Conservation (phyloP, 2,113 vertebrate species). For the Vulpes vulpes region DNA sequence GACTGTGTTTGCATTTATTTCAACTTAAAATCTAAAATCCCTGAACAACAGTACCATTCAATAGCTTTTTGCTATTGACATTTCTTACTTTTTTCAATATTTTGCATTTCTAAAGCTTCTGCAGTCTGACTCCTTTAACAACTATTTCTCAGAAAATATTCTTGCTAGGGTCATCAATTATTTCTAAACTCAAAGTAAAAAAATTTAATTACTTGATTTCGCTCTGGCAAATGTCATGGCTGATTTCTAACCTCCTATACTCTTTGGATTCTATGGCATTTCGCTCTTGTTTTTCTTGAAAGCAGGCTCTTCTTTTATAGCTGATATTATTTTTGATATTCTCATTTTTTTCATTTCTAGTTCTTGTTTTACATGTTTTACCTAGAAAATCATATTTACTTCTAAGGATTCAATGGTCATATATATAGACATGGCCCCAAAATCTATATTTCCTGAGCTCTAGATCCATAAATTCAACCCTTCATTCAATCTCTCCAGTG, state of each 20-base stretch:
- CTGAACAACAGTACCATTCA: not conserved
- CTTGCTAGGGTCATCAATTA: not conserved
- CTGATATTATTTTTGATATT: not conserved
- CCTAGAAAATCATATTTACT: not conserved
- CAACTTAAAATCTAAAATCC: not conserved
- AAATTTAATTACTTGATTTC: not conserved
- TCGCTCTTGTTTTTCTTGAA: not conserved
- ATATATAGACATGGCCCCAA: not conserved
- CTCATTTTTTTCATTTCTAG: not conserved
- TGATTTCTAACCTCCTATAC: not conserved
- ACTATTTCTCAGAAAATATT: not conserved
- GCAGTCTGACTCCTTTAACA: not conserved
- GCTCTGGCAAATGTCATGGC: not conserved
- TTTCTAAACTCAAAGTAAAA: not conserved
- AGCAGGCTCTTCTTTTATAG: not conserved
- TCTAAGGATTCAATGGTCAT: not conserved
- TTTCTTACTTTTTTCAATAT: not conserved
- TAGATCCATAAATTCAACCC: not conserved
- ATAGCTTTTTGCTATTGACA: not conserved
- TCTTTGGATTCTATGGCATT: not conserved
- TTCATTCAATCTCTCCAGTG: not conserved
- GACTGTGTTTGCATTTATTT: not conserved
- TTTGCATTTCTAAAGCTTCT: not conserved
- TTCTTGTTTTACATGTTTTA: not conserved
- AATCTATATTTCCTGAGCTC: not conserved